A percentile compares a stretch with the other conserved stretches of the same genome.
phyloP scores from a whole-genome alignment of 2,113 vertebrate genomes.

The Chauna torquata region DNA sequence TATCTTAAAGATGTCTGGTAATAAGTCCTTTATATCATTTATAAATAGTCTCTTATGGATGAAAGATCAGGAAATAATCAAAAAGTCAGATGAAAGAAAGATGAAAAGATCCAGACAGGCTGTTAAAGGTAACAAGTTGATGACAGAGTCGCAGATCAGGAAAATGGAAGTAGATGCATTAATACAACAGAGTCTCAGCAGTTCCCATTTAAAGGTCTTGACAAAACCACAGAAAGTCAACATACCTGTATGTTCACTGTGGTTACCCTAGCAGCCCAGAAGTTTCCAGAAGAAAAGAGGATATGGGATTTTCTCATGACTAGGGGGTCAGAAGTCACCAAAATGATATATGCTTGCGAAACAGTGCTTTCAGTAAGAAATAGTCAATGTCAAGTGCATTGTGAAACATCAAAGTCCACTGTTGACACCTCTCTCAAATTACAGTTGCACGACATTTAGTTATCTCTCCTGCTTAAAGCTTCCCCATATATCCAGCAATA shows the following conservation, averaged over 20 bases:
- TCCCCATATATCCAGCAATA: not conserved
- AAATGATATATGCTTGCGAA: not conserved
- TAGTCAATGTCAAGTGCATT: not conserved
- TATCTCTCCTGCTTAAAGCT: not conserved
- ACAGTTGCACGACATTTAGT: not conserved
- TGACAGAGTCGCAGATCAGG: not conserved
- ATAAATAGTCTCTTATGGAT: not conserved
- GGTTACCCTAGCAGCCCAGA: not conserved
- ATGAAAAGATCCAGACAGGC: not conserved
- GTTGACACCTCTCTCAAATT: not conserved
- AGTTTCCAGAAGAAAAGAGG: not conserved
- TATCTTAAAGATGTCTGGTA: not conserved
- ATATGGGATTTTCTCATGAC: not conserved
- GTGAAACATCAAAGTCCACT: not conserved
- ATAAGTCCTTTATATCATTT: not conserved
- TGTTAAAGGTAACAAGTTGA: not conserved
- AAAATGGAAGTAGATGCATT: not conserved
- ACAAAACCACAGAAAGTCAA: not conserved
- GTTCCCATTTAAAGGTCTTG: not conserved
- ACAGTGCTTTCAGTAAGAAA: not conserved
- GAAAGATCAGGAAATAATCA: not conserved
- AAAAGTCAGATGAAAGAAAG: not conserved
- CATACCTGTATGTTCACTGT: fast-evolving
- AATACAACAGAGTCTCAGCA: not conserved
- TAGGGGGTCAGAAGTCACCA: not conserved